phyloP scores from a whole-genome alignment of 1,140 invertebrate species.

The Bombyx mori region DNA sequence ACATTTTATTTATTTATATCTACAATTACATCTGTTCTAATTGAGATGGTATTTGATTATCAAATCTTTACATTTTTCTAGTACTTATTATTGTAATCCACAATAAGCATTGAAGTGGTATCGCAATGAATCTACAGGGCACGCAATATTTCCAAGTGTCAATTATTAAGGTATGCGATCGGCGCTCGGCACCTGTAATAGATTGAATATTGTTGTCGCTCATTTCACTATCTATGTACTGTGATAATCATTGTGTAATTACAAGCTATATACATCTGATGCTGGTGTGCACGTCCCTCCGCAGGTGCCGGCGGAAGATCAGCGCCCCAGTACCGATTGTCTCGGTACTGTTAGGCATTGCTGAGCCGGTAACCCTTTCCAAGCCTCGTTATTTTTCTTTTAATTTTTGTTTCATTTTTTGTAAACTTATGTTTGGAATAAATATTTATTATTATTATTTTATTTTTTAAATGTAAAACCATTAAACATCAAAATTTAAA shows the following conservation, averaged over 20 bases:
- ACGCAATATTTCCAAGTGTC: background rate
- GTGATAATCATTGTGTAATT: background rate
- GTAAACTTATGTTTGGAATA: too few species aligned
- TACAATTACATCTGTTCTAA: background rate
- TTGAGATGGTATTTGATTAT: background rate
- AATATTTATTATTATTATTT: too few species aligned
- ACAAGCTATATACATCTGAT: too few species aligned
- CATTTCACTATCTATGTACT: background rate
- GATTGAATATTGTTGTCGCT: constrained; percentile 3
- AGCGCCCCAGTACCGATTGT: too few species aligned
- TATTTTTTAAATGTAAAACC: background rate
- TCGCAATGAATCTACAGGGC: background rate
- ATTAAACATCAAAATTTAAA: background rate
- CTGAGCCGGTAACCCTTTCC: too few species aligned
- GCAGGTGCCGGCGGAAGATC: too few species aligned
- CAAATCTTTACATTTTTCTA: background rate
- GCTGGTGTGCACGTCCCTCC: too few species aligned
- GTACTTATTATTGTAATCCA: background rate
- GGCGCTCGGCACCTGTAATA: constrained; percentile 4
- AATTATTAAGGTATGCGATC: constrained; percentile 5
- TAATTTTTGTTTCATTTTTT: too few species aligned
- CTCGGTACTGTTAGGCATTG: too few species aligned
- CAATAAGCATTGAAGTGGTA: background rate
- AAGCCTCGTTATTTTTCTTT: too few species aligned
- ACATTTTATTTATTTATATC: background rate